Evolutionary conservation across 2,797 vertebrate genomes (phyloP).

Genomic region (Bufotes viridis): DNA sequence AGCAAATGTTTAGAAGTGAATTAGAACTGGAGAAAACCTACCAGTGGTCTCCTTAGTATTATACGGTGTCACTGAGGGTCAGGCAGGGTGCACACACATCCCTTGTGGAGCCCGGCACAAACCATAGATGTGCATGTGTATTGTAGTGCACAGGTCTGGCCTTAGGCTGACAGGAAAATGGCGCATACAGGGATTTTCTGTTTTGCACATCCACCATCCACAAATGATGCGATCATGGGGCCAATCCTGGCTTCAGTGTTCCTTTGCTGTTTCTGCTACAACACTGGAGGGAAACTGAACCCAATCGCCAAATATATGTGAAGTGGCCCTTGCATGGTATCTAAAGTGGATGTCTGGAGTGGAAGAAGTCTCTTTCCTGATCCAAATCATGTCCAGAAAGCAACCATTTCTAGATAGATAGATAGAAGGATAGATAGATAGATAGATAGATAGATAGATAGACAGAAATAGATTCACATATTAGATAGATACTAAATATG

Average conservation of each 20-base stretch:
- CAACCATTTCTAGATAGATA: constrained; percentile 42
- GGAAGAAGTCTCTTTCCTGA: constrained; percentile 23
- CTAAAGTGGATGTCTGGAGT: constrained; percentile 56
- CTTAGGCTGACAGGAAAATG: no score
- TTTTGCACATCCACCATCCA: no score
- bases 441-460: neutral
- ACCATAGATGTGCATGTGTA: no score
- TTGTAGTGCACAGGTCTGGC: no score
- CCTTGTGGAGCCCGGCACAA: no score
- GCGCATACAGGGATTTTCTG: no score
- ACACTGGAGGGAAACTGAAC: no score
- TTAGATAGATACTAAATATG: neutral
- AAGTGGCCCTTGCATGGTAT: constrained; percentile 19
- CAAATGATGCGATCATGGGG: no score
- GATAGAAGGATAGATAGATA: constrained; percentile 9
- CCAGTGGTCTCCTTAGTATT: constrained; percentile 40
- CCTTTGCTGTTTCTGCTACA: no score
- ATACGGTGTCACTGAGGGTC: constrained; percentile 42
- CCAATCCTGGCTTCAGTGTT: no score
- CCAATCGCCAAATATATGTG: no score
- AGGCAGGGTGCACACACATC: neutral
- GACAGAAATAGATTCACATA: neutral
- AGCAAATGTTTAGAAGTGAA: constrained; percentile 10
- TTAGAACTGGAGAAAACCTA: constrained; percentile 22
- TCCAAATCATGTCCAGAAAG: constrained; percentile 62